phyloP scores from a whole-genome alignment of 30 jellyfish, hydroid and myxozoan species.

The Aurelia sp. region DNA sequence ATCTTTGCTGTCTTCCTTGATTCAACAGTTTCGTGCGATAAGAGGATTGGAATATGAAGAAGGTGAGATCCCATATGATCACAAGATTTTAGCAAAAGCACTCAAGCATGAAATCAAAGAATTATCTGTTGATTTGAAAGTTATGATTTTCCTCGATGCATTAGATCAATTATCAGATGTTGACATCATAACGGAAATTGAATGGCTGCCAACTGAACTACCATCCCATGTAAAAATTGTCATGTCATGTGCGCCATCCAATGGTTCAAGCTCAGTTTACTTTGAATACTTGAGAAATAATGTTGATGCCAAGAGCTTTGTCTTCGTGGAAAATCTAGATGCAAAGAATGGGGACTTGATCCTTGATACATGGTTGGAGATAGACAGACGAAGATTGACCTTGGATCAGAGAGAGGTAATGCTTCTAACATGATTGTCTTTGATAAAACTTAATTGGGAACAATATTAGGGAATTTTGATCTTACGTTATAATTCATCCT shows the following conservation, averaged over 20 bases:
- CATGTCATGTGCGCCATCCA: conserved; percentile 42
- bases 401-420: conserved; percentile 25
- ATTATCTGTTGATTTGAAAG: too few relatives aligned
- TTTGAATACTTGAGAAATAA: conserved; percentile 21
- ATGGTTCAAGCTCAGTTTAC: neutral
- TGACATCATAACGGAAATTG: conserved; percentile 25
- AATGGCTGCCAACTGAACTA: conserved; percentile 37
- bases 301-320: neutral
- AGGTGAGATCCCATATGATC: neutral
- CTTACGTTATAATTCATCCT: too few relatives aligned
- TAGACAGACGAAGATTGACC: conserved; percentile 9
- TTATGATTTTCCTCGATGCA: conserved; percentile 32
- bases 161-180: conserved; percentile 52
- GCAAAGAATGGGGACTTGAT: neutral
- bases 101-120: conserved; percentile 5
- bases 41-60: neutral
- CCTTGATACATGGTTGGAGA: conserved; percentile 6
- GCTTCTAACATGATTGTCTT: neutral
- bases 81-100: neutral
- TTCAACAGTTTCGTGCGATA: conserved; percentile 28
- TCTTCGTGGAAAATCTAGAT: neutral
- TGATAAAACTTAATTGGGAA: too few relatives aligned
- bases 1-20: conserved; percentile 12
- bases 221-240: conserved; percentile 24
- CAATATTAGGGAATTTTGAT: too few relatives aligned